Evolutionary conservation across 2,797 vertebrate species (phyloP).

Genomic region (Danio choprae): DNA sequence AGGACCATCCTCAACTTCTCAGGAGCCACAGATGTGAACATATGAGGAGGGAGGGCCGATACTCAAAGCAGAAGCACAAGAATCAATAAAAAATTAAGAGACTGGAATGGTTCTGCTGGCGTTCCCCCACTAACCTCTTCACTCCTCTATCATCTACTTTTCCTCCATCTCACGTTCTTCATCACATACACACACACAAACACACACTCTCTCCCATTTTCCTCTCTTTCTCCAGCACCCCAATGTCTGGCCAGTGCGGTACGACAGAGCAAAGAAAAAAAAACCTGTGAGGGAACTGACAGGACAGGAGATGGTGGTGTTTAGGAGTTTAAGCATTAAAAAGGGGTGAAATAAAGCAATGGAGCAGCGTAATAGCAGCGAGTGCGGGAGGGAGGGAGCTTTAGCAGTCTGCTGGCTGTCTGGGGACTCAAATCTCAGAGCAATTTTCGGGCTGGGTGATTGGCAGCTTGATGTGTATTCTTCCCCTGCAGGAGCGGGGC

Average conservation of each 20-base stretch:
- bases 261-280: conserved; percentile 60
- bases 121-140: conserved; percentile 71
- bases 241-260: conserved; percentile 56
- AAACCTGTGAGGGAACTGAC: conserved; percentile 49
- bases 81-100: conserved; percentile 84
- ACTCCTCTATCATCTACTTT: conserved; percentile 57
- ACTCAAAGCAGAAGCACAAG: conserved; percentile 63
- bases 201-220: conserved; percentile 44
- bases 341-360: conserved; percentile 59
- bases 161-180: conserved; percentile 48
- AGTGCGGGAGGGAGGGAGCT: conserved; percentile 53
- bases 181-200: conserved; percentile 21
- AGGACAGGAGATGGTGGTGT: conserved; percentile 61
- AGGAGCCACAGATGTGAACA: conserved; percentile 40
- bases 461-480: conserved; percentile 87
- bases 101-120: conserved; percentile 73
- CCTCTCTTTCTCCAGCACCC: conserved; percentile 64
- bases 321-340: conserved; percentile 71
- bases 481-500: conserved; percentile 77
- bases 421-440: conserved; percentile 89
- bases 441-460: conserved; percentile 85
- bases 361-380: conserved; percentile 52
- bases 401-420: conserved; percentile 70
- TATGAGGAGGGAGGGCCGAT: conserved; percentile 11
- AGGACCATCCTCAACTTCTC: neutral